Conservation (phyloP, 2,888 invertebrate species). For the Dicranocentrus wangi region DNA sequence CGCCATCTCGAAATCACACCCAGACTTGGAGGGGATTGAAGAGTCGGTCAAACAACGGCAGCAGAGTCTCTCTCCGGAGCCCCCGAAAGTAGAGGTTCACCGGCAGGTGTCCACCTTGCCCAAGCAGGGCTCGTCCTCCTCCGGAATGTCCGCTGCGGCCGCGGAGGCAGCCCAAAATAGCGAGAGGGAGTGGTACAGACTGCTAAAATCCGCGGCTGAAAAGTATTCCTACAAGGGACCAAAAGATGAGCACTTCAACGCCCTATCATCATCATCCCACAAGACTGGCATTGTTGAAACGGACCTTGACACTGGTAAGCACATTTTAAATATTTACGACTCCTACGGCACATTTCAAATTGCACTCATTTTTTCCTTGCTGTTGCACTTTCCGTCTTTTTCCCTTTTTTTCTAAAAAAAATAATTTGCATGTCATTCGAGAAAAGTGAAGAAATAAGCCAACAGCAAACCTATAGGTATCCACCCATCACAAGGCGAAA, state of each 20-base stretch:
- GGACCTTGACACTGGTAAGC: constrained; percentile 73
- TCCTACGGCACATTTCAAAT: too few relatives aligned
- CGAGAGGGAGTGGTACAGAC: constrained; percentile 72
- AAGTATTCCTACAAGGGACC: constrained; percentile 70
- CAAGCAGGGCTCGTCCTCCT: constrained; percentile 43
- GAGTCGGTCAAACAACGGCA: constrained; percentile 67
- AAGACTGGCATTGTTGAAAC: constrained; percentile 72
- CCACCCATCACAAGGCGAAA: not conserved
- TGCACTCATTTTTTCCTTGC: too few relatives aligned
- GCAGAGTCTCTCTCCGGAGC: constrained; percentile 63
- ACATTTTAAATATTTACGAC: too few relatives aligned
- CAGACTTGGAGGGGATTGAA: constrained; percentile 72
- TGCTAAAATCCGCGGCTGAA: constrained; percentile 72
- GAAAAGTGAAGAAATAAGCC: too few relatives aligned
- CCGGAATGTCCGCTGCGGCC: constrained; percentile 27
- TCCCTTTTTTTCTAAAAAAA: too few relatives aligned
- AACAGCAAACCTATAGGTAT: too few relatives aligned
- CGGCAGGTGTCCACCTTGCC: constrained; percentile 40
- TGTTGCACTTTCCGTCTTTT: too few relatives aligned
- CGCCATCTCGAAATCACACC: constrained; percentile 71
- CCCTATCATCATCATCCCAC: constrained; percentile 37
- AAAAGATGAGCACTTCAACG: constrained; percentile 53
- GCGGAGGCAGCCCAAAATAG: constrained; percentile 65
- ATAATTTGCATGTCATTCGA: too few relatives aligned
- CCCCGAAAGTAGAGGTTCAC: constrained; percentile 36